Percentiles rank a stretch among this genome's conserved stretches.
phyloP scores from a whole-genome alignment of 2,888 invertebrate genomes.

The Coronaproctus castanopsis region DNA sequence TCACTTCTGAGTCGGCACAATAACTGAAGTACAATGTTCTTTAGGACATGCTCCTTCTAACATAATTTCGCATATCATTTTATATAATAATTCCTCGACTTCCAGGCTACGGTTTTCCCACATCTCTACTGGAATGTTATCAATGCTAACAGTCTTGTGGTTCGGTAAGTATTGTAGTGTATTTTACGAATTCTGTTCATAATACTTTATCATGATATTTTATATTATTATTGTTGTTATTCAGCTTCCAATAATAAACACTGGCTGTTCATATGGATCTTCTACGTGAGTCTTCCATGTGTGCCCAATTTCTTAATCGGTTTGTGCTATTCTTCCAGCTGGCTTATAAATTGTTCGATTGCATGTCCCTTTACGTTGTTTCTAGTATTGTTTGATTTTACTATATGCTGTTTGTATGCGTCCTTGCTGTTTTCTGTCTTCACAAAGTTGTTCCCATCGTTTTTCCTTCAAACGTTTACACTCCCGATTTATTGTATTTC shows the following conservation, averaged over 20 bases:
- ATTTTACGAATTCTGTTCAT: neutral
- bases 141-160: neutral
- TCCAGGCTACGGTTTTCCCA: neutral
- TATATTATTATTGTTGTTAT: neutral
- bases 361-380: neutral
- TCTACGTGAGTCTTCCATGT: neutral
- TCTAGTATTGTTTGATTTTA: neutral
- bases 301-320: neutral
- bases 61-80: neutral
- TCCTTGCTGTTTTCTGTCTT: no score
- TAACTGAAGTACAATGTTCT: neutral
- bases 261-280: neutral
- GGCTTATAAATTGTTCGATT: neutral
- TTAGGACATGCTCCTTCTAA: neutral
- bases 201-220: neutral
- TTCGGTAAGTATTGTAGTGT: neutral
- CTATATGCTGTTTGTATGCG: neutral
- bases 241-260: neutral
- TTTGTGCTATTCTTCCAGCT: neutral
- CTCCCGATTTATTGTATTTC: neutral
- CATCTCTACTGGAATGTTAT: neutral
- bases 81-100: neutral
- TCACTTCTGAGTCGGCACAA: neutral
- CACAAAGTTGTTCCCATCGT: neutral
- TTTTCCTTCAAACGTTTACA: neutral